phyloP scores from a whole-genome alignment of 2,888 invertebrate genomes.

The Synergus gifuensis region DNA sequence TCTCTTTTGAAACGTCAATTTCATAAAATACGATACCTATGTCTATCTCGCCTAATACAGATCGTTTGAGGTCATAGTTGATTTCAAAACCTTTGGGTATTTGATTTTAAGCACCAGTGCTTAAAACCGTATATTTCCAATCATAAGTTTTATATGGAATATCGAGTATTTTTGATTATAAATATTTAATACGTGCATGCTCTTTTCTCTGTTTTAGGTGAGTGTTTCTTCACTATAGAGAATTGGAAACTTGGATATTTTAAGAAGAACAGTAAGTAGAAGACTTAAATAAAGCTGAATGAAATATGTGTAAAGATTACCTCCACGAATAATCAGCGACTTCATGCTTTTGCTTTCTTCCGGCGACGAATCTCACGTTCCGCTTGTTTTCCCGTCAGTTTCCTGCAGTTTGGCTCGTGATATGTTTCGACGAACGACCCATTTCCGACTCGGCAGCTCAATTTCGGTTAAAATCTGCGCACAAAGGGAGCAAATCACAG shows the following conservation, averaged over 20 bases:
- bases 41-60: not conserved
- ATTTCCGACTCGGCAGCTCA: slow-evolving; percentile 47
- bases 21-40: not conserved
- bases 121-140: not conserved
- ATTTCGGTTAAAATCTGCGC: slow-evolving; percentile 45
- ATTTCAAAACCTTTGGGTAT: not conserved
- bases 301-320: too few relatives aligned
- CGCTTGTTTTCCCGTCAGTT: slow-evolving; percentile 1
- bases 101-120: not conserved
- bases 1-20: slow-evolving; percentile 20
- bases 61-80: not conserved
- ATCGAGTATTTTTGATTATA: not conserved
- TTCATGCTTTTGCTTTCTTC: not conserved
- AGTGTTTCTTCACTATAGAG: not conserved
- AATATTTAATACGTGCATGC: not conserved
- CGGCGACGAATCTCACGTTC: not conserved
- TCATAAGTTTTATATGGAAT: not conserved
- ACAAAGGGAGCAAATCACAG: slow-evolving; percentile 41
- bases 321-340: too few relatives aligned
- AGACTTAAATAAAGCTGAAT: not conserved
- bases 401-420: slow-evolving; percentile 13
- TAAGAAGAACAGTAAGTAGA: not conserved
- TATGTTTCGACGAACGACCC: slow-evolving; percentile 33
- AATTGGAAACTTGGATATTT: not conserved
- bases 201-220: not conserved